These are phyloP conservation scores for Oreocharis arfaki DNA, from an alignment of 2,113 vertebrate species.

Conservation along the genomic window DNA sequence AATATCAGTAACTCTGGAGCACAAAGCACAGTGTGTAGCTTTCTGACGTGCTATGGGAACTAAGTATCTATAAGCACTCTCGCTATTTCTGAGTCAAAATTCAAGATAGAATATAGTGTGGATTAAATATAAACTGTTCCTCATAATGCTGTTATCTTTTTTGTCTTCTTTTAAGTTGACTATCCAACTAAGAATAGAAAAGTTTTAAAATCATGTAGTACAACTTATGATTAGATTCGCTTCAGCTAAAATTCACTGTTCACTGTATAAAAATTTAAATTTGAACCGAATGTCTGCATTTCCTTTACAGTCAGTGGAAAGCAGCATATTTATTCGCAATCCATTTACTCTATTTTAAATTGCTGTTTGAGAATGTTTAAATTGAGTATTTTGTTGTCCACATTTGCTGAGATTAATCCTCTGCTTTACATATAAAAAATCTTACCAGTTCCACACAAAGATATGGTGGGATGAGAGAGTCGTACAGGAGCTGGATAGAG, in stretches of 20 bases:
- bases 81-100: background rate
- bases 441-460: background rate
- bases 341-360: background rate
- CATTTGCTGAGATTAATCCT: background rate
- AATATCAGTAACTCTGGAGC: background rate
- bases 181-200: background rate
- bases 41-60: background rate
- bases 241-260: background rate
- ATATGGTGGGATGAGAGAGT: fast-evolving
- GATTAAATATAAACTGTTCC: background rate
- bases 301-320: background rate
- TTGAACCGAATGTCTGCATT: background rate
- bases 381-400: background rate
- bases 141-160: background rate
- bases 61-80: background rate
- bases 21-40: background rate
- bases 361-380: background rate
- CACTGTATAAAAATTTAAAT: background rate
- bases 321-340: background rate
- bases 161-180: background rate
- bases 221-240: background rate
- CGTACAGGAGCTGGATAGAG: background rate
- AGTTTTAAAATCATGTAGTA: background rate
- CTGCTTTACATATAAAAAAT: background rate
- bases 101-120: background rate